A percentile compares a stretch with the other conserved stretches of the same genome.
phyloP scores from a whole-genome alignment of 2,797 vertebrate species.

The Sebastes cheni region DNA sequence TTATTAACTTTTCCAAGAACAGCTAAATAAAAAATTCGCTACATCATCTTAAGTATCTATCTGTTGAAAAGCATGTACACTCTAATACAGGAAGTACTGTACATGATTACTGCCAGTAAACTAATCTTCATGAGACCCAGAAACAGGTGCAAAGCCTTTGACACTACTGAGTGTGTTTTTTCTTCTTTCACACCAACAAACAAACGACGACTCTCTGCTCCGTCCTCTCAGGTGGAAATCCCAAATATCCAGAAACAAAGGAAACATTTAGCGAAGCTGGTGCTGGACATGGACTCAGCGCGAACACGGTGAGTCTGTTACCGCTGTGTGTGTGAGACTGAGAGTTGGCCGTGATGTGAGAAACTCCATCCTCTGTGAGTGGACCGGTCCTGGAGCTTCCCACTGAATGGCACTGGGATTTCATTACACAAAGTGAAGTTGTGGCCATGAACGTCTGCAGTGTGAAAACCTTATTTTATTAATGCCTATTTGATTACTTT shows the following conservation, averaged over 20 bases:
- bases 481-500: too few relatives aligned
- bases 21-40: neutral
- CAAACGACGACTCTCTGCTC: conserved; percentile 31
- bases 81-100: neutral
- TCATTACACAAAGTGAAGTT: conserved; percentile 32
- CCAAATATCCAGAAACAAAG: conserved; percentile 98
- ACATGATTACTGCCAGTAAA: neutral
- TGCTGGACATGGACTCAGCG: conserved; percentile 97
- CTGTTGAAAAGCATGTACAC: neutral
- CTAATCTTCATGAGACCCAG: conserved; percentile 25
- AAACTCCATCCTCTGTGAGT: conserved; percentile 65
- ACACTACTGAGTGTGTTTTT: conserved; percentile 26
- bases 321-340: neutral
- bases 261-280: conserved; percentile 96
- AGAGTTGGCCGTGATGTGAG: conserved; percentile 13
- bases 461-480: neutral
- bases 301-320: conserved; percentile 85
- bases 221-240: conserved; percentile 90
- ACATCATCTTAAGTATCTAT: neutral
- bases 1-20: neutral
- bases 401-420: conserved; percentile 55
- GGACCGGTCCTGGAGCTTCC: conserved; percentile 21
- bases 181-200: conserved; percentile 22
- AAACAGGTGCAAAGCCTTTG: conserved; percentile 19
- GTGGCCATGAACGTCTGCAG: neutral